These are phyloP conservation scores for Abramis brama DNA, from an alignment of 2,113 vertebrate genomes.

Conservation along the genomic window DNA sequence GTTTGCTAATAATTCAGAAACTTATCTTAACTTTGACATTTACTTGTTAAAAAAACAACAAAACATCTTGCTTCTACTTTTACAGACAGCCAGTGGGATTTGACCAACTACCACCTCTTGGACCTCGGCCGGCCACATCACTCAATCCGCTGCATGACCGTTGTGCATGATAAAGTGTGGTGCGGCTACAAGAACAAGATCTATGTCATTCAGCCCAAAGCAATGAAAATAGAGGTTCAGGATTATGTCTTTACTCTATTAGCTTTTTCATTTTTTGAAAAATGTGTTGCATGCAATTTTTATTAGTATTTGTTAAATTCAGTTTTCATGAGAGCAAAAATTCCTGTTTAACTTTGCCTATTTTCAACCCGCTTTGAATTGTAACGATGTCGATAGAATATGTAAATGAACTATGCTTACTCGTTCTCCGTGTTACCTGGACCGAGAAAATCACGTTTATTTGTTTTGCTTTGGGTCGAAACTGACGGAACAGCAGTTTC, in stretches of 20 bases:
- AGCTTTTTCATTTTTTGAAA: neutral
- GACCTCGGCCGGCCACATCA: constrained; percentile 96
- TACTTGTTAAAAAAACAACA: neutral
- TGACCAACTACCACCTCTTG: constrained; percentile 96
- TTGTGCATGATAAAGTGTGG: constrained; percentile 96
- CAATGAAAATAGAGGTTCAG: constrained; percentile 95
- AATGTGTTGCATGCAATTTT: neutral
- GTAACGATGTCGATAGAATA: too few relatives aligned
- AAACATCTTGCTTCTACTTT: constrained; percentile 1
- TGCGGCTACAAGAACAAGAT: constrained; percentile 98
- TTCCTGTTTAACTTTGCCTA: too few relatives aligned
- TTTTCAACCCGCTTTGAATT: too few relatives aligned
- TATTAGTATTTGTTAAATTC: neutral
- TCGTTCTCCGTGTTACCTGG: too few relatives aligned
- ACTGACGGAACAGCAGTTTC: too few relatives aligned
- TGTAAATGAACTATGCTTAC: too few relatives aligned
- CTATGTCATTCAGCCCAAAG: constrained; percentile 96
- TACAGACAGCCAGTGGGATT: constrained; percentile 94
- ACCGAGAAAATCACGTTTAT: too few relatives aligned
- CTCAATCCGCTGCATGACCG: constrained; percentile 97
- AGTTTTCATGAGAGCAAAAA: neutral
- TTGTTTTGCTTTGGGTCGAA: too few relatives aligned
- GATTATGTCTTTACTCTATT: neutral
- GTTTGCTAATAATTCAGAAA: neutral
- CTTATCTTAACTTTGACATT: neutral